Conservation (phyloP, 2,888 invertebrate genomes). For the Erpobdella octoculata region DNA sequence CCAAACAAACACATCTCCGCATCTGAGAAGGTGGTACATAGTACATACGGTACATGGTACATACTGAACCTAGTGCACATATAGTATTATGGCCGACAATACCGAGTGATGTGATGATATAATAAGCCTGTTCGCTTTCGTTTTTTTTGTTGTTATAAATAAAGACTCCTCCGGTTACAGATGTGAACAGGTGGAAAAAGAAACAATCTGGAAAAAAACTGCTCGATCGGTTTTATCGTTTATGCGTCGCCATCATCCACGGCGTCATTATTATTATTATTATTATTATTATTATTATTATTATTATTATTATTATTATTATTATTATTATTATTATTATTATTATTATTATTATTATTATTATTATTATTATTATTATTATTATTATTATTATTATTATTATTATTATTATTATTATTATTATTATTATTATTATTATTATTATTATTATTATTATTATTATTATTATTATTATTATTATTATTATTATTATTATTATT, state of each 20-base stretch:
- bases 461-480: constrained; percentile 6
- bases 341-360: not conserved
- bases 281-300: constrained; percentile 2
- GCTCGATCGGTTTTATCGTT: not conserved
- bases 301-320: not conserved
- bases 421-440: not conserved
- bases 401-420: constrained; percentile 1
- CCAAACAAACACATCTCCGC: too few species aligned
- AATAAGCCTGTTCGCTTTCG: too few species aligned
- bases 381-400: not conserved
- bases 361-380: not conserved
- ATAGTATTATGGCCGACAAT: too few species aligned
- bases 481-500: not conserved
- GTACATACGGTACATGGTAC: too few species aligned
- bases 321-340: not conserved
- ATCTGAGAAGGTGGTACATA: too few species aligned
- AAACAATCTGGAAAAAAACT: too few species aligned
- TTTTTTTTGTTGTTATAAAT: too few species aligned
- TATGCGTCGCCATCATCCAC: not conserved
- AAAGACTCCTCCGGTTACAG: too few species aligned
- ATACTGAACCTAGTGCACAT: too few species aligned
- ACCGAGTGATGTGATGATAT: too few species aligned
- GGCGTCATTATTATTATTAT: constrained; percentile 3
- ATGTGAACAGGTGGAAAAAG: too few species aligned
- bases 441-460: not conserved